These are phyloP conservation scores for Pachyuromys duprasi DNA, from an alignment of 2,797 vertebrate genomes.

Conservation along the genomic window DNA sequence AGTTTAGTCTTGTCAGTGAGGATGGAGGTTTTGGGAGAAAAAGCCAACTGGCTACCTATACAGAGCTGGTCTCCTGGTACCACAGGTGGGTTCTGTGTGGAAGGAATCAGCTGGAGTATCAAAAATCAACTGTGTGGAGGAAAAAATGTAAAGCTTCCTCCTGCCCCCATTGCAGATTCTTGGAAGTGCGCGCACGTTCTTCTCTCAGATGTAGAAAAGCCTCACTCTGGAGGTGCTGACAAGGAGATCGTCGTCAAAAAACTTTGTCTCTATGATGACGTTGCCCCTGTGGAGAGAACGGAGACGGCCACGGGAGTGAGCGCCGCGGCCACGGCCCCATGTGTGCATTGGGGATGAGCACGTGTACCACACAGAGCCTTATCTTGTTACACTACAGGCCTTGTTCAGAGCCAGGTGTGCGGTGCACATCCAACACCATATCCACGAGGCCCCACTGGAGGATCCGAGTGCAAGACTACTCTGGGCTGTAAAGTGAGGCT, in stretches of 20 bases:
- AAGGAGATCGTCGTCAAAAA: conserved; percentile 97
- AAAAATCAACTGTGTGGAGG: conserved; percentile 82
- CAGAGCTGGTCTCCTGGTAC: conserved; percentile 84
- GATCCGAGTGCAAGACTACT: neutral
- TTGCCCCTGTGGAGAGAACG: conserved; percentile 91
- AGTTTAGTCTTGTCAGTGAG: conserved; percentile 75
- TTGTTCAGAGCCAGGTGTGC: neutral
- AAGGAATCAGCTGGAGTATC: conserved; percentile 83
- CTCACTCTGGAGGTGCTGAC: conserved; percentile 99
- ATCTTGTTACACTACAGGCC: neutral
- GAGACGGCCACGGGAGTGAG: conserved; percentile 73
- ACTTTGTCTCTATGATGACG: conserved; percentile 99
- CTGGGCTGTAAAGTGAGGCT: neutral
- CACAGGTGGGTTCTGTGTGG: conserved; percentile 79
- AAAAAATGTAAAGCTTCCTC: conserved; percentile 85
- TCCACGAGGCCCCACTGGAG: neutral
- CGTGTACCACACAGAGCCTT: neutral
- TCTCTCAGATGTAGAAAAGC: conserved; percentile 98
- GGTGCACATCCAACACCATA: neutral
- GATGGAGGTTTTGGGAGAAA: conserved; percentile 76
- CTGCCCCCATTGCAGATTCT: conserved; percentile 57
- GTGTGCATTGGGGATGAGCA: neutral
- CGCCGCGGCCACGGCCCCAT: neutral
- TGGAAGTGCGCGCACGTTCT: conserved; percentile 66
- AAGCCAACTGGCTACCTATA: conserved; percentile 79